A percentile compares a stretch with the other conserved stretches of the same genome.
Conservation (phyloP, 2,113 vertebrate species). For the Zonotrichia leucophrys region DNA sequence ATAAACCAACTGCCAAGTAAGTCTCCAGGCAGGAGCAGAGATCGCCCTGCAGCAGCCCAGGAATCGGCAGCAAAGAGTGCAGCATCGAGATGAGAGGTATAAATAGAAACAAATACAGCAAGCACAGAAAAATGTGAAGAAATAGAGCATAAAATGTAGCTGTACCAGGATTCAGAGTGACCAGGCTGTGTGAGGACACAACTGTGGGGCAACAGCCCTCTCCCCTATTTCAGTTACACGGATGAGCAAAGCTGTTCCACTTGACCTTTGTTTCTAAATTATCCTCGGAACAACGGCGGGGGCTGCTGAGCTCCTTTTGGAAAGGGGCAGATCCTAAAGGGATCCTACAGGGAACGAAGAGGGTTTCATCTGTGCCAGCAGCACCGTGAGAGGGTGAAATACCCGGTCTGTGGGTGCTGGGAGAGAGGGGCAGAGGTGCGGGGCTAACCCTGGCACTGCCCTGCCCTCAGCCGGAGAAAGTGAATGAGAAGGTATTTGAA, state of each 20-base stretch:
- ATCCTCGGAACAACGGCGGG: not conserved
- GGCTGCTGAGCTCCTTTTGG: not conserved
- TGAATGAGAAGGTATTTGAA: not conserved
- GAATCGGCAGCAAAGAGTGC: not conserved
- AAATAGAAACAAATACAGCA: not conserved
- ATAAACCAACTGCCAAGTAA: not conserved
- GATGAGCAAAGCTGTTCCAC: conserved; percentile 14
- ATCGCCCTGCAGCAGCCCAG: not conserved
- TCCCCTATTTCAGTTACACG: not conserved
- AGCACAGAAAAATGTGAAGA: not conserved
- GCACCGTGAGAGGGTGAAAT: not conserved
- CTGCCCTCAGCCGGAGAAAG: accelerated
- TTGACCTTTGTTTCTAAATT: conserved; percentile 50
- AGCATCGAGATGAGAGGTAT: not conserved
- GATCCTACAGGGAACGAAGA: not conserved
- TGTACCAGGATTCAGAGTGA: not conserved
- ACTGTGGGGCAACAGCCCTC: conserved; percentile 4
- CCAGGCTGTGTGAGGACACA: not conserved
- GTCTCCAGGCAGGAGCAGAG: not conserved
- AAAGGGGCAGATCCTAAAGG: not conserved
- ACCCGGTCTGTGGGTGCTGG: not conserved
- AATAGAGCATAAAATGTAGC: not conserved
- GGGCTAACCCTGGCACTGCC: not conserved
- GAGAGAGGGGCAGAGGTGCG: not conserved
- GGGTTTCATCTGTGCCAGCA: not conserved